Percentiles rank a stretch among this genome's conserved stretches.
Conservation (phyloP, 2,113 vertebrate genomes). For the Thymallus thymallus region DNA sequence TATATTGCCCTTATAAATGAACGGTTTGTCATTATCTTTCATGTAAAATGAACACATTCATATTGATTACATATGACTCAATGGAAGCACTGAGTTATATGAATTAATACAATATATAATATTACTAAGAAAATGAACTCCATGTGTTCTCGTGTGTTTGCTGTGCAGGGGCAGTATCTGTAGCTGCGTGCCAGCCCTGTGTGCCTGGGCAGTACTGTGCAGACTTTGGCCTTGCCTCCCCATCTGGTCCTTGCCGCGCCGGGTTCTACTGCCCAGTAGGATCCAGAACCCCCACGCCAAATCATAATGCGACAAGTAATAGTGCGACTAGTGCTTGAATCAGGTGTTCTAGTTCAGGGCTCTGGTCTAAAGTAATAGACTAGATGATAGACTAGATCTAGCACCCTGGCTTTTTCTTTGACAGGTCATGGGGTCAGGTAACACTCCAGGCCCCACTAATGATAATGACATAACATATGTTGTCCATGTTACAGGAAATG, state of each 20-base stretch:
- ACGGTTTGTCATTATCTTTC: background rate
- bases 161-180: slow-evolving; percentile 63
- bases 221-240: slow-evolving; percentile 68
- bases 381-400: no score
- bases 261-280: slow-evolving; percentile 80
- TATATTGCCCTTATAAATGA: background rate
- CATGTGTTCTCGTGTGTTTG: background rate
- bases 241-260: slow-evolving; percentile 75
- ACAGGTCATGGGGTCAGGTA: no score
- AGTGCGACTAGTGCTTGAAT: background rate
- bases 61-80: no score
- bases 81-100: background rate
- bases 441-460: no score
- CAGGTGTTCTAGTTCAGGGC: no score
- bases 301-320: background rate
- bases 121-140: no score
- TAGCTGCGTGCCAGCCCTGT: slow-evolving; percentile 67
- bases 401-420: no score
- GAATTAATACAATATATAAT: no score
- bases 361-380: no score
- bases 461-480: slow-evolving; percentile 17
- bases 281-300: slow-evolving; percentile 64
- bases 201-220: slow-evolving; percentile 71
- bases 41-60: background rate
- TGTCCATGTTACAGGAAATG: slow-evolving; percentile 72